Conservation (phyloP, 2,888 invertebrate species). For the Conomelus anceps region DNA sequence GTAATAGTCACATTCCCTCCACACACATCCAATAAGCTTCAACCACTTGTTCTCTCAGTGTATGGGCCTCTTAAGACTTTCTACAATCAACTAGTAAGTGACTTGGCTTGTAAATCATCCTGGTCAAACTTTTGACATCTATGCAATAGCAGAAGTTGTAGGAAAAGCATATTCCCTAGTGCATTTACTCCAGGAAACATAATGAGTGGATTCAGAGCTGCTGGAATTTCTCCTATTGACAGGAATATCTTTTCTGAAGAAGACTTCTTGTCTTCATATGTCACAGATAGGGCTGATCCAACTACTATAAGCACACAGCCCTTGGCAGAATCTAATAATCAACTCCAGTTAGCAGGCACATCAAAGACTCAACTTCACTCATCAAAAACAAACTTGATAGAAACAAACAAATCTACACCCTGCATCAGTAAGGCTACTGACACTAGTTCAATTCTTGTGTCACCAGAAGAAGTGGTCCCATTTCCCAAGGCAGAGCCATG, state of each 20-base stretch:
- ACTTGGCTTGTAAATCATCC: slow-evolving; percentile 32
- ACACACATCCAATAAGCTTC: too few species aligned
- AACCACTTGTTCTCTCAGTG: slow-evolving; percentile 31
- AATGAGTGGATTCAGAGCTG: slow-evolving; percentile 28
- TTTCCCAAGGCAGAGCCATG: not conserved
- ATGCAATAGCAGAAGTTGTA: slow-evolving; percentile 16
- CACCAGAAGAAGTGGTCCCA: not conserved
- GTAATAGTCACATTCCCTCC: not conserved
- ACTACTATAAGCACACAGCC: not conserved
- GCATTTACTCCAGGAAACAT: slow-evolving; percentile 19
- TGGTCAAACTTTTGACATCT: slow-evolving; percentile 32
- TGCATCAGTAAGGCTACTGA: not conserved
- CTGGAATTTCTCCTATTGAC: slow-evolving; percentile 32
- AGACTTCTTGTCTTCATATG: slow-evolving; percentile 24
- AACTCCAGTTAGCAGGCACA: too few species aligned
- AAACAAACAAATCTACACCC: not conserved
- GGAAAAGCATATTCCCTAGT: slow-evolving; percentile 12
- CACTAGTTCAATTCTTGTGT: slow-evolving; percentile 3
- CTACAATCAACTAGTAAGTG: slow-evolving; percentile 17
- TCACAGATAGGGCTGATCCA: slow-evolving; percentile 18
- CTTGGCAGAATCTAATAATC: not conserved
- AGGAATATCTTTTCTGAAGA: slow-evolving; percentile 27
- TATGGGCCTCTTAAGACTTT: slow-evolving; percentile 29
- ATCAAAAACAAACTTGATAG: not conserved
- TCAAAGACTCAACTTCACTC: not conserved